A percentile compares a stretch with the other conserved stretches of the same genome.
Conservation (phyloP, 2,113 vertebrate species). For the Tupaia chinensis region DNA sequence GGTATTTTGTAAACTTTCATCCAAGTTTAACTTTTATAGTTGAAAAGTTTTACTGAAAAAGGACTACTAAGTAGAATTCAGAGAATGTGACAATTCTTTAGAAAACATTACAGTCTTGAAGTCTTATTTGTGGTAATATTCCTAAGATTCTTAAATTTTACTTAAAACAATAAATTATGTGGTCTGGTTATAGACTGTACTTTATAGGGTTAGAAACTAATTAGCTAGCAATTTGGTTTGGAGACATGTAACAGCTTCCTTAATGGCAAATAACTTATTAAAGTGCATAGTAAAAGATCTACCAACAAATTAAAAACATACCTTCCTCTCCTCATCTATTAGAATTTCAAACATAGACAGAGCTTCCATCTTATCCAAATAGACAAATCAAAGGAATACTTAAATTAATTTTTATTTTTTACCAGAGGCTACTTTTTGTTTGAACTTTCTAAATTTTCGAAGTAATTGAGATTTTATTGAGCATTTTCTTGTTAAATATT, state of each 20-base stretch:
- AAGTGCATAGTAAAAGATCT: not conserved
- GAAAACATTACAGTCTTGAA: not conserved
- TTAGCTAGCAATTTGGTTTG: not conserved
- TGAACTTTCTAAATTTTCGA: not conserved
- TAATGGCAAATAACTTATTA: not conserved
- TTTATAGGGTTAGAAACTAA: slow-evolving; percentile 17
- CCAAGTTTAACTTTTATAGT: not conserved
- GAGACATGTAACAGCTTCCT: not conserved
- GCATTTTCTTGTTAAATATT: slow-evolving; percentile 59
- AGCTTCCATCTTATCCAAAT: not conserved
- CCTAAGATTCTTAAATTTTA: not conserved
- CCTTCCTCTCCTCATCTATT: not conserved
- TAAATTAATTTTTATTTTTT: slow-evolving; percentile 37
- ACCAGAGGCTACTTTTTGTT: not conserved
- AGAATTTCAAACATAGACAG: slow-evolving; percentile 13
- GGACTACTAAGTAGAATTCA: not conserved
- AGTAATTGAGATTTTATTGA: slow-evolving; percentile 57
- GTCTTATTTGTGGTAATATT: not conserved
- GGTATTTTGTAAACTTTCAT: not conserved
- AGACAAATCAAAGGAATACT: slow-evolving; percentile 25
- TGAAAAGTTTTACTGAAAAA: not conserved
- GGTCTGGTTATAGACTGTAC: not conserved
- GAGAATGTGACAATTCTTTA: not conserved
- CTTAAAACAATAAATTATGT: not conserved
- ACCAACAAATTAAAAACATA: not conserved